Conservation (phyloP, 2,888 invertebrate genomes). For the Lydus trimaculatus region DNA sequence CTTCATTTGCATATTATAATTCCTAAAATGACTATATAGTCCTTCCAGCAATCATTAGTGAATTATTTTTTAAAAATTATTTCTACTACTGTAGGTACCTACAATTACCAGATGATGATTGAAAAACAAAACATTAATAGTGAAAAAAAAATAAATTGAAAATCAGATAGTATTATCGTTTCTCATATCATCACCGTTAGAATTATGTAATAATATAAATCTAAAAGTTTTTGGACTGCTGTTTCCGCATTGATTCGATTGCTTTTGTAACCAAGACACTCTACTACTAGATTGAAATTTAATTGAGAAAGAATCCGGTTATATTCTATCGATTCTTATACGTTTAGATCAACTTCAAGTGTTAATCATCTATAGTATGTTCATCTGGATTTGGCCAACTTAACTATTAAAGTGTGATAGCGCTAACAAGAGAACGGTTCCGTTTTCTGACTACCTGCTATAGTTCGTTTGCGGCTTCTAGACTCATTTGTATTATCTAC, state of each 20-base stretch:
- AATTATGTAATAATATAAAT: background rate
- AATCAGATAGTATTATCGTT: background rate
- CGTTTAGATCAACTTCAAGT: too few species aligned
- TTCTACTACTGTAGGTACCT: background rate
- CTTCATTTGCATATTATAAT: conserved; percentile 12
- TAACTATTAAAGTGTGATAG: too few species aligned
- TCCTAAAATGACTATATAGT: background rate
- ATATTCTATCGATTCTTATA: background rate
- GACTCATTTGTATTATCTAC: too few species aligned
- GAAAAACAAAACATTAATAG: background rate
- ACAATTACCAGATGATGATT: too few species aligned
- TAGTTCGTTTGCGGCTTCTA: too few species aligned
- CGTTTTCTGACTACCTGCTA: too few species aligned
- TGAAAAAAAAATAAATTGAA: background rate
- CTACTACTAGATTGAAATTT: background rate
- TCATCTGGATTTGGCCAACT: too few species aligned
- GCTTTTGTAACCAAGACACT: background rate
- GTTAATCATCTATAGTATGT: too few species aligned
- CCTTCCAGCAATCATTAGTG: background rate
- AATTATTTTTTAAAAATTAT: too few species aligned
- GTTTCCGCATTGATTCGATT: background rate
- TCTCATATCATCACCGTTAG: conserved; percentile 3
- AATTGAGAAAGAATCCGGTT: background rate
- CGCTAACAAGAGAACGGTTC: too few species aligned
- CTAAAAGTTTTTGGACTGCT: background rate